phyloP scores from a whole-genome alignment of 2,797 vertebrate genomes.

The Propithecus perrieri region DNA sequence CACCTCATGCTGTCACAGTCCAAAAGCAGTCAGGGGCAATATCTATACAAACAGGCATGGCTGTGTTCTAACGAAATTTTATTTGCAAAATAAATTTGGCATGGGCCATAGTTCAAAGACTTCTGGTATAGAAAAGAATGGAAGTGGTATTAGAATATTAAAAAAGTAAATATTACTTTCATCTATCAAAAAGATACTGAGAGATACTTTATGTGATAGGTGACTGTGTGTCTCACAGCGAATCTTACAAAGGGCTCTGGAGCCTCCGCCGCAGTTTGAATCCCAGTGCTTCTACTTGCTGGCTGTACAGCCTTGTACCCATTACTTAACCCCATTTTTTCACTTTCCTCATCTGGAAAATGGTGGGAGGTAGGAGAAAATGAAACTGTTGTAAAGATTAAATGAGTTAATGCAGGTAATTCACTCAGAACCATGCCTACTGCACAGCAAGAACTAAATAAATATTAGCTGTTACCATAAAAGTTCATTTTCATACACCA shows the following conservation, averaged over 20 bases:
- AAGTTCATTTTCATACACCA: not conserved
- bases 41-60: not conserved
- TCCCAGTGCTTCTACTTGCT: not conserved
- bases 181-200: not conserved
- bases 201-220: not conserved
- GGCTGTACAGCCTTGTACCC: no score
- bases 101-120: not conserved
- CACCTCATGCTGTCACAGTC: not conserved
- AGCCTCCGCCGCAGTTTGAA: not conserved
- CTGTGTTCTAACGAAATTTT: not conserved
- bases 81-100: not conserved
- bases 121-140: not conserved
- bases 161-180: not conserved
- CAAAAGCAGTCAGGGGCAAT: not conserved
- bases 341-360: not conserved
- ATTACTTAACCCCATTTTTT: not conserved
- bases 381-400: not conserved
- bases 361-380: not conserved
- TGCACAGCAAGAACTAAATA: not conserved
- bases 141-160: not conserved
- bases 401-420: not conserved
- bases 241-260: not conserved
- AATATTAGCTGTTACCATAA: not conserved
- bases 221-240: not conserved
- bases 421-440: not conserved